A percentile compares a stretch with the other conserved stretches of the same genome.
phyloP scores from a whole-genome alignment of 2,888 invertebrate species.

The Venusia cambrica region DNA sequence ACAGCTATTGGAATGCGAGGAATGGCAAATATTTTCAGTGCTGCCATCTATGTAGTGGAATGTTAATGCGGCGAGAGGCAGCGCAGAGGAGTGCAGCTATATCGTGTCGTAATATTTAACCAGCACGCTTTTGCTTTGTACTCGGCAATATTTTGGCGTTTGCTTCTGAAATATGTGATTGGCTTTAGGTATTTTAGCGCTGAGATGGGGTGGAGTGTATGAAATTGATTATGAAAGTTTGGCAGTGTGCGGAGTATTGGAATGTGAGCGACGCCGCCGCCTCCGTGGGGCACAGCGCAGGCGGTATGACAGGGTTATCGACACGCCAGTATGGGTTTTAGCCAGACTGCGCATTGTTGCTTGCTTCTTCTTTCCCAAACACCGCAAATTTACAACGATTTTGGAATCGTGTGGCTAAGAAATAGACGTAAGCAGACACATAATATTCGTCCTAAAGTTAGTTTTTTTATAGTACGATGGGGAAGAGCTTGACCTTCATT shows the following conservation, averaged over 20 bases:
- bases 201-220: conserved; percentile 1
- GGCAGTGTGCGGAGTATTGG: conserved; percentile 57
- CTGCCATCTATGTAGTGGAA: conserved; percentile 82
- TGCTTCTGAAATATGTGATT: not conserved
- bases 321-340: conserved; percentile 55
- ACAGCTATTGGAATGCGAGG: conserved; percentile 83
- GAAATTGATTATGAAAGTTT: conserved; percentile 43
- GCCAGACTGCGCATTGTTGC: conserved; percentile 53
- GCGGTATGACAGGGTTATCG: conserved; percentile 78
- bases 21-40: conserved; percentile 86
- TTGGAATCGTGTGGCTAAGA: too few relatives aligned
- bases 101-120: conserved; percentile 26
- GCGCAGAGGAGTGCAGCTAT: conserved; percentile 53
- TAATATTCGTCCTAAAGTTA: too few relatives aligned
- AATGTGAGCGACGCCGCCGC: conserved; percentile 72
- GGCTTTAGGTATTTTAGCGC: conserved; percentile 6
- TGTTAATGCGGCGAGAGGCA: conserved; percentile 60
- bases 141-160: conserved; percentile 3
- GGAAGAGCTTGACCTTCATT: too few relatives aligned
- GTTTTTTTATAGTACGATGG: too few relatives aligned
- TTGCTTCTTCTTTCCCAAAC: conserved; percentile 58
- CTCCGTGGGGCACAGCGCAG: conserved; percentile 62
- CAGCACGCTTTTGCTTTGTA: conserved; percentile 5
- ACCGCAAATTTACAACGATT: too few relatives aligned
- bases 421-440: too few relatives aligned